A percentile compares a stretch with the other conserved stretches of the same genome.
Evolutionary conservation across 2,888 invertebrate species (phyloP).

Genomic region (Agonum fuliginosum): DNA sequence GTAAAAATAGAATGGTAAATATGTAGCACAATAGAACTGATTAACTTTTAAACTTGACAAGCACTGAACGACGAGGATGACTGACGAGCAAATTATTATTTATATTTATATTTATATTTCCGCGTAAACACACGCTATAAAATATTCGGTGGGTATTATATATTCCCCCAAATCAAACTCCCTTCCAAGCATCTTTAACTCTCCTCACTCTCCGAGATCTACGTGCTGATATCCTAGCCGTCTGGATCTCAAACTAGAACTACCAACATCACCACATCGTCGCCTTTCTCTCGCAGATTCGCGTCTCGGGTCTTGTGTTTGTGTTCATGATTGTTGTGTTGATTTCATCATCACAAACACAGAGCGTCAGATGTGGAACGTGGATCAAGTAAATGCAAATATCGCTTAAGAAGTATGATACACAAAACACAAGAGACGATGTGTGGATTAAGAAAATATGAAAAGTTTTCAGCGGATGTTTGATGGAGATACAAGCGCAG

Average conservation of each 20-base stretch:
- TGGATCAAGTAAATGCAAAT: slow-evolving; percentile 44
- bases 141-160: no score
- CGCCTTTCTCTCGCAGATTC: not conserved
- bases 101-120: no score
- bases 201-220: no score
- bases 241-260: slow-evolving; percentile 40
- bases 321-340: slow-evolving; percentile 56
- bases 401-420: not conserved
- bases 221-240: slow-evolving; percentile 36
- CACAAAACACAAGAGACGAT: not conserved
- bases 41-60: no score
- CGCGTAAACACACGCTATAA: no score
- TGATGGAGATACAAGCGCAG: not conserved
- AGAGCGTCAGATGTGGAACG: slow-evolving; percentile 6
- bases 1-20: no score
- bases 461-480: not conserved
- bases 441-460: not conserved
- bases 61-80: no score
- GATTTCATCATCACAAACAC: slow-evolving; percentile 42
- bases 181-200: no score
- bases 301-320: slow-evolving; percentile 37
- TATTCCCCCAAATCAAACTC: no score
- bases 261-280: not conserved
- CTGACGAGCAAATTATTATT: no score
- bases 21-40: no score